These are phyloP conservation scores for Melopsittacus undulatus DNA, from an alignment of 2,797 vertebrate species.

Conservation along the genomic window DNA sequence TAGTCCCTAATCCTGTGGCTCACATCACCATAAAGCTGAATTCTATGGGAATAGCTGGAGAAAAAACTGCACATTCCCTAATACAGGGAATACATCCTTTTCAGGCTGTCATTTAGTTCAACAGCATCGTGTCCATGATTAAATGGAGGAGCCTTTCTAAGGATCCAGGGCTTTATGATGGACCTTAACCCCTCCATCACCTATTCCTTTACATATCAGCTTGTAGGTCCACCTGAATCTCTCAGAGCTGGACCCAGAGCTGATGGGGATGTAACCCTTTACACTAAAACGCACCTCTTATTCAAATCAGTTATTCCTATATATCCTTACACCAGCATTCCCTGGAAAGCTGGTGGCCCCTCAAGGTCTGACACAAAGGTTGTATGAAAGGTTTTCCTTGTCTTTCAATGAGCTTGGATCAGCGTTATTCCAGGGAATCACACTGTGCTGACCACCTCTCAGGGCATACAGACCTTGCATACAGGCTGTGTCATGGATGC, in stretches of 20 bases:
- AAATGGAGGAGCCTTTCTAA: not conserved
- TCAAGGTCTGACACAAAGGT: not conserved
- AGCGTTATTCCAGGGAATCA: not conserved
- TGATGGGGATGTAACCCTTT: not conserved
- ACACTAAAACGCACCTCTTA: not conserved
- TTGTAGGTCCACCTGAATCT: not conserved
- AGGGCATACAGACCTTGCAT: rapidly evolving
- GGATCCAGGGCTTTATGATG: not conserved
- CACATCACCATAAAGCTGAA: not conserved
- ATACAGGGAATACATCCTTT: not conserved
- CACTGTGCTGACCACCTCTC: not conserved
- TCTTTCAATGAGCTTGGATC: not conserved
- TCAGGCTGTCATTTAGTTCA: not conserved
- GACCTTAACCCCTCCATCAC: not conserved
- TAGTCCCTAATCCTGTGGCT: conserved; percentile 2
- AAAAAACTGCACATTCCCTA: not conserved
- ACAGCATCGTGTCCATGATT: not conserved
- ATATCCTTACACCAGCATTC: not conserved
- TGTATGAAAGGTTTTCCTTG: not conserved
- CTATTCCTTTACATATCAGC: not conserved
- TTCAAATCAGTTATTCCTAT: not conserved
- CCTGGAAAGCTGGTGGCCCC: not conserved
- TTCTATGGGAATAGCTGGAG: not conserved
- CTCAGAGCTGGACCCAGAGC: not conserved
- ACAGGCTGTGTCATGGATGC: not conserved